Conservation (phyloP, 2,113 vertebrate species). For the Siniperca chuatsi region DNA sequence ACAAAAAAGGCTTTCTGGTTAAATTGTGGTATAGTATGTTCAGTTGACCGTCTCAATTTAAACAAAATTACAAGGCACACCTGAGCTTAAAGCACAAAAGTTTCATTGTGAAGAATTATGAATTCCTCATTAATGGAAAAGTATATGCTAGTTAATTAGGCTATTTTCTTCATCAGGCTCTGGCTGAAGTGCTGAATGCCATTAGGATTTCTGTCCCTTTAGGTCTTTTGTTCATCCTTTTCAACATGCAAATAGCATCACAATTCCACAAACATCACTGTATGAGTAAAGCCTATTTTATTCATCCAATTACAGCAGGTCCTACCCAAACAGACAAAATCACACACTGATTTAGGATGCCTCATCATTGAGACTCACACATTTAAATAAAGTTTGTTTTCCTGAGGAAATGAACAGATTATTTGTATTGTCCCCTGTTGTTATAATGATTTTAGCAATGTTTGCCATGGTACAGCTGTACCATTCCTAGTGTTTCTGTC, state of each 20-base stretch:
- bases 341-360: constrained; percentile 4
- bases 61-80: background rate
- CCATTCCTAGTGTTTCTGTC: too few relatives aligned
- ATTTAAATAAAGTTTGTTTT: constrained; percentile 43
- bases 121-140: background rate
- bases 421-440: background rate
- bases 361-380: background rate
- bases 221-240: constrained; percentile 10
- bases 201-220: background rate
- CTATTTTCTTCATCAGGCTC: background rate
- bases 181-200: background rate
- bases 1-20: background rate
- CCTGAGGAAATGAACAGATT: constrained; percentile 8
- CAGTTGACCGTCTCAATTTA: background rate
- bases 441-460: background rate
- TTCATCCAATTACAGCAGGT: constrained; percentile 37
- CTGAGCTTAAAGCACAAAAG: background rate
- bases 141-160: background rate
- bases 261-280: background rate
- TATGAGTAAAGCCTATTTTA: background rate
- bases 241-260: constrained; percentile 1
- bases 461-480: too few relatives aligned
- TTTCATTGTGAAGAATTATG: background rate
- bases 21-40: background rate
- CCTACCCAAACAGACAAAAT: constrained; percentile 5